A percentile compares a stretch with the other conserved stretches of the same genome.
Evolutionary conservation across 2,113 vertebrate species (phyloP).

Genomic region (Nyctibius bracteatus): DNA sequence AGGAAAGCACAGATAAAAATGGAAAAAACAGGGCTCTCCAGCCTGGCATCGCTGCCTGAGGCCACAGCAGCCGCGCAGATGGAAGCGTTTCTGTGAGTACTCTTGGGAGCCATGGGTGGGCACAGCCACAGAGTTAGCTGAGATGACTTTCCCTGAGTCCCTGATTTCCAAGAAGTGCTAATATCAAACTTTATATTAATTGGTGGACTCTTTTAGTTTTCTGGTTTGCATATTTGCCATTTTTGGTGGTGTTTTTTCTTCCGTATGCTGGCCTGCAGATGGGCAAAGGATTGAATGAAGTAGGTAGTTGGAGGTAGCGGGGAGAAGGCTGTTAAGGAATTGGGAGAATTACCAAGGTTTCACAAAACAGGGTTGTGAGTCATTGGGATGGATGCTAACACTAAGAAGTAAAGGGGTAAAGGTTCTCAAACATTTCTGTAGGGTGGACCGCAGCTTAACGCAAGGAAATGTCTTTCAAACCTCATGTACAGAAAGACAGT

Average conservation of each 20-base stretch:
- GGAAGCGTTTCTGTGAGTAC: neutral
- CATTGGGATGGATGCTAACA: neutral
- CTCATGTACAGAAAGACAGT: neutral
- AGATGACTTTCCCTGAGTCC: neutral
- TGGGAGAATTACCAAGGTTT: neutral
- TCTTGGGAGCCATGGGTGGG: neutral
- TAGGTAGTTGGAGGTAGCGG: neutral
- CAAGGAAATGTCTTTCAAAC: neutral
- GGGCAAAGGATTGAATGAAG: neutral
- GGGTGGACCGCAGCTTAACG: accelerated
- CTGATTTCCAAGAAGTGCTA: neutral
- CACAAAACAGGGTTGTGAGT: neutral
- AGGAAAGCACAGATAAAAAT: neutral
- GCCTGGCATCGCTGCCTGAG: neutral
- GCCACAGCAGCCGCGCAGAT: neutral
- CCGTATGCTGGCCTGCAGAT: neutral
- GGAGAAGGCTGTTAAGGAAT: neutral
- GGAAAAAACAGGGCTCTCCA: neutral
- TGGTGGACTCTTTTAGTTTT: neutral
- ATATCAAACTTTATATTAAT: neutral
- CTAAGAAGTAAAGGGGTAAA: neutral
- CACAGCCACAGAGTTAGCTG: neutral
- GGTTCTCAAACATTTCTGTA: neutral
- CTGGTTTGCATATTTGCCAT: neutral
- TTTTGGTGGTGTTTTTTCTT: neutral